Conservation (phyloP, 2,888 invertebrate genomes). For the Zhuqinia jingwanae region DNA sequence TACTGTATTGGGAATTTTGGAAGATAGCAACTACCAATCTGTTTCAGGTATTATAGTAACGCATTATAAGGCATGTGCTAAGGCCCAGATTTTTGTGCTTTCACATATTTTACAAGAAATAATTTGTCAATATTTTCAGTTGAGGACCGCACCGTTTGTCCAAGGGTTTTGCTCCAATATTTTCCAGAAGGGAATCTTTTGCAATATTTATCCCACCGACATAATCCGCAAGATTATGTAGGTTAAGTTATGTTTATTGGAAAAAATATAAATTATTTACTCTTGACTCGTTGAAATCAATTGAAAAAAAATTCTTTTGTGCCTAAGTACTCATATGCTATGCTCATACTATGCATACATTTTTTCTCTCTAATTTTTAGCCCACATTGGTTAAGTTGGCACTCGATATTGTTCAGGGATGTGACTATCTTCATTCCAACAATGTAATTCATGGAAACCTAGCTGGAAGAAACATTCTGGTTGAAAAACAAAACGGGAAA, state of each 20-base stretch:
- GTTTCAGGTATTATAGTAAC: neutral
- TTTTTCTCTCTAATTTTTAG: constrained; percentile 36
- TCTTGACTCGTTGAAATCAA: no score
- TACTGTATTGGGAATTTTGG: constrained; percentile 40
- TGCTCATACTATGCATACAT: no score
- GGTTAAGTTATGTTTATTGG: neutral
- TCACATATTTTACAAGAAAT: neutral
- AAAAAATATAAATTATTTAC: no score
- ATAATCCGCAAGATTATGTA: constrained; percentile 53
- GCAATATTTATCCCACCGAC: constrained; percentile 40
- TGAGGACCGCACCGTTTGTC: neutral
- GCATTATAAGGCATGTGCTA: no score
- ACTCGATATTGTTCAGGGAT: constrained; percentile 59
- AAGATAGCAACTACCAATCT: neutral
- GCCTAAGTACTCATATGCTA: no score
- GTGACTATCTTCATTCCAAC: constrained; percentile 70
- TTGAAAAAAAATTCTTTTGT: no score
- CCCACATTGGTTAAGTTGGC: constrained; percentile 64
- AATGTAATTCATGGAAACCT: constrained; percentile 70
- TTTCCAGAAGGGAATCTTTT: constrained; percentile 61
- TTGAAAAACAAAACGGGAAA: constrained; percentile 42
- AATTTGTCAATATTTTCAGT: neutral
- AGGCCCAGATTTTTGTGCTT: neutral
- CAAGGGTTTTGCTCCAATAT: constrained; percentile 55
- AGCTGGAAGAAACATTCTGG: constrained; percentile 71